These are phyloP conservation scores for Neoitamus cyanurus DNA, from an alignment of 2,888 invertebrate species.

Conservation along the genomic window DNA sequence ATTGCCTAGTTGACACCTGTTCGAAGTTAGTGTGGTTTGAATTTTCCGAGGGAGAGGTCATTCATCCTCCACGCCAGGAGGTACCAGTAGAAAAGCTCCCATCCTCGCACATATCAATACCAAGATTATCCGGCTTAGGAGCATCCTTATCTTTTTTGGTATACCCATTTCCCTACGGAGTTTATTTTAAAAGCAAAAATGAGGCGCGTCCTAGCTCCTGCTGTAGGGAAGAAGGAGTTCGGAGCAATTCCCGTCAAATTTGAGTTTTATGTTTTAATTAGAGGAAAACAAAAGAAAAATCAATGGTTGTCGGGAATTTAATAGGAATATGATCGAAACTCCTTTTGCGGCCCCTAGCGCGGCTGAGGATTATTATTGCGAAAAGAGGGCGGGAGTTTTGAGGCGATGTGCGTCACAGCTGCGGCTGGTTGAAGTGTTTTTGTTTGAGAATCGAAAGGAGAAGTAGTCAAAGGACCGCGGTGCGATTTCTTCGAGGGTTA, in stretches of 20 bases:
- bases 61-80: background rate
- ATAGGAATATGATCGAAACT: constrained; percentile 2
- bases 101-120: constrained; percentile 10
- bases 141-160: constrained; percentile 13
- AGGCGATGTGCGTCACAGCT: background rate
- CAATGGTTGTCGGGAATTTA: constrained; percentile 20
- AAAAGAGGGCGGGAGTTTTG: background rate
- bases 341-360: background rate
- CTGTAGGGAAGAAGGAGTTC: background rate
- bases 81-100: background rate
- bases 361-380: background rate
- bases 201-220: background rate
- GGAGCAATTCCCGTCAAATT: background rate
- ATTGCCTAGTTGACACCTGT: constrained; percentile 1
- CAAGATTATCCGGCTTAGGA: constrained; percentile 3
- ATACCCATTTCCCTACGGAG: background rate
- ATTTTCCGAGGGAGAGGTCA: background rate
- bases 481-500: background rate
- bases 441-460: background rate
- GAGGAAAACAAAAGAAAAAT: constrained; percentile 16
- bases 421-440: background rate
- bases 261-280: constrained; percentile 23
- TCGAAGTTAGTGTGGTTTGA: background rate
- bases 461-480: background rate
- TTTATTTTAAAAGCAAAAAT: constrained; percentile 16